Evolutionary conservation across 2,888 invertebrate species (phyloP), one percentile per base, ranked within the genome.

Genomic region (Drosophila anomelani): DNA sequence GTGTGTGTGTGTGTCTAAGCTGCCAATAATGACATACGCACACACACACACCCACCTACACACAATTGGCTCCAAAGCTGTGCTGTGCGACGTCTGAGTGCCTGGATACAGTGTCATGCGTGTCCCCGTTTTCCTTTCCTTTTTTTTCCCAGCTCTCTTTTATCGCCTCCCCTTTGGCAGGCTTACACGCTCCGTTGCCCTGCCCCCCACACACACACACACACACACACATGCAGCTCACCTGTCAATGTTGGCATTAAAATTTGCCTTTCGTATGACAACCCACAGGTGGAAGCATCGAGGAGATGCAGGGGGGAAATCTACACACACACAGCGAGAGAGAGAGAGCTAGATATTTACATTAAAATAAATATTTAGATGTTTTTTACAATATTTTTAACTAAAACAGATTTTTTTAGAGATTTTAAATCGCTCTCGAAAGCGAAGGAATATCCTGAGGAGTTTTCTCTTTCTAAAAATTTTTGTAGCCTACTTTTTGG

Each of bases 231-330:
- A 71, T 73, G 75, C 64, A 76, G 68, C 43, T 61, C 77, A 76
- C 69, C 75, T 81, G 88, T 78, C 88, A 83, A 88, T 88, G 80
- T 85, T 85, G 84, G 86, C 81, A 85, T 85, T 88, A 85, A 85
- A 88, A 85, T 85, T 85, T 85, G 79, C 85, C 77, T 88, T 80
- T 79, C 77, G 80, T 80, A 77, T 75, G 76, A 80, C 80, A 88
- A 71, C 78, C 80, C 85, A 80, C 80, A 85, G 75, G 73, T 74
- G 69, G 54, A 38, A 49, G 7, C 46, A 38, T n/a, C 23, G 44
- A 15, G 26, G 29, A 51, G 47, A 41, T 51, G 1, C 26, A 8
- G 29, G 32, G 23, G 32, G 17, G 17, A 9, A 20, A 5, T 51
- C 20, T 53, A 47, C 47, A 32, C 47, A 29, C 56, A 51, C 44